These are phyloP conservation scores for Perithous albicinctus DNA, from an alignment of 2,888 invertebrate genomes.

Conservation along the genomic window DNA sequence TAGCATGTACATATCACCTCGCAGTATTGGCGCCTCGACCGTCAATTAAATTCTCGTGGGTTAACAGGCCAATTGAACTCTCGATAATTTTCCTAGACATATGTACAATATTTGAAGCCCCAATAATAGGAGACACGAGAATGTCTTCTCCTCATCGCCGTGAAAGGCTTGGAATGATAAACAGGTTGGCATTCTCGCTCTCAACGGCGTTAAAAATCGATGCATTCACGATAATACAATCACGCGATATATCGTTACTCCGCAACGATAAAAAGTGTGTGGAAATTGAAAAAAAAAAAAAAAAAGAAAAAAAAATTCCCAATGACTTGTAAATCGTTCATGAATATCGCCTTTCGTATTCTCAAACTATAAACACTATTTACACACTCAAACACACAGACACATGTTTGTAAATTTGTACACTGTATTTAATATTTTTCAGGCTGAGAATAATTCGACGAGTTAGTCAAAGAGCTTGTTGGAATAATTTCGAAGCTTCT, in stretches of 20 bases:
- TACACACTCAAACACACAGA: too few relatives aligned
- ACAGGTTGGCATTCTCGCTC: not conserved
- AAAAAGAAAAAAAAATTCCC: conserved; percentile 2
- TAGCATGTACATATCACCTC: conserved; percentile 28
- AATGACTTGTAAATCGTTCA: not conserved
- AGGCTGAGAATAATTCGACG: conserved; percentile 41
- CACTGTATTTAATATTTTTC: not conserved
- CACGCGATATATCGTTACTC: not conserved
- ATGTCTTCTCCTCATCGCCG: not conserved
- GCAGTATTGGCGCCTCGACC: not conserved
- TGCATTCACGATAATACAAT: not conserved
- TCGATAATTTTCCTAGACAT: not conserved
- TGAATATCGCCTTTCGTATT: not conserved
- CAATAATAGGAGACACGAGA: too few relatives aligned
- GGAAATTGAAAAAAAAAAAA: too few relatives aligned
- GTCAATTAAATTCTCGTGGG: not conserved
- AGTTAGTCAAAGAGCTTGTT: not conserved
- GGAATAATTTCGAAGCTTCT: not conserved
- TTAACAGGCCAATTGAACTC: not conserved
- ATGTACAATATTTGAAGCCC: not conserved
- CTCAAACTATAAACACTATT: not conserved
- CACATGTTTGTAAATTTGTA: conserved; percentile 12
- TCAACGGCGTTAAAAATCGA: not conserved
- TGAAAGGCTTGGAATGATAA: too few relatives aligned
- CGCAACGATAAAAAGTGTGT: conserved; percentile 2